Evolutionary conservation across 64 coral and sea anemone species (phyloP).

Genomic region (Stylophora pistillata): DNA sequence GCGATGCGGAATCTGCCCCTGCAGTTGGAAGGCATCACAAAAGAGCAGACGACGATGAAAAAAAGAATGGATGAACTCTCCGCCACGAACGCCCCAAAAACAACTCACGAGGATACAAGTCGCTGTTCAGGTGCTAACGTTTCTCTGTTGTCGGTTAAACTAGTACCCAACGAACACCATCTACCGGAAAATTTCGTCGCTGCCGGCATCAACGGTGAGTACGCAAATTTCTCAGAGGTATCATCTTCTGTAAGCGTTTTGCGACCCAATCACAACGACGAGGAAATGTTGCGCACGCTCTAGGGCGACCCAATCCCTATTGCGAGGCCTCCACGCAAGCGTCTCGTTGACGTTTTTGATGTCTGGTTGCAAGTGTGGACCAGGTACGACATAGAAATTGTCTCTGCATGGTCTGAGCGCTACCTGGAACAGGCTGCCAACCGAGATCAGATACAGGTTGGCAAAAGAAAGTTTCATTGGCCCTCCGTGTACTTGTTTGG

Average conservation of each 20-base stretch:
- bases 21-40: no score
- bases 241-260: conserved; percentile 21
- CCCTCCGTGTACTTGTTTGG: conserved; percentile 27
- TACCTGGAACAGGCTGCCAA: conserved; percentile 33
- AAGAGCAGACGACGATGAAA: not conserved
- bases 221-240: conserved; percentile 10
- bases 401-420: conserved; percentile 7
- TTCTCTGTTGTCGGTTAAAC: not conserved
- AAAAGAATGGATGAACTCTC: not conserved
- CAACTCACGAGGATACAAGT: conserved; percentile 2
- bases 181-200: not conserved
- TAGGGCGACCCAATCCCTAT: conserved; percentile 33
- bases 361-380: conserved; percentile 44
- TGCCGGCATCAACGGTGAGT: conserved; percentile 1
- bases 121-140: not conserved
- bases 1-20: no score
- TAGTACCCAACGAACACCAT: not conserved
- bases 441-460: conserved; percentile 29
- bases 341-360: conserved; percentile 8
- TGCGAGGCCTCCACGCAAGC: conserved; percentile 27
- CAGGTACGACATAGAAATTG: conserved; percentile 25
- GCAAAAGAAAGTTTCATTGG: conserved; percentile 33
- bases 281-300: conserved; percentile 5
- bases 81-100: conserved; percentile 5
- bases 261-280: not conserved